These are phyloP conservation scores for Neogobius melanostomus DNA, from an alignment of 2,113 vertebrate species.

Conservation along the genomic window DNA sequence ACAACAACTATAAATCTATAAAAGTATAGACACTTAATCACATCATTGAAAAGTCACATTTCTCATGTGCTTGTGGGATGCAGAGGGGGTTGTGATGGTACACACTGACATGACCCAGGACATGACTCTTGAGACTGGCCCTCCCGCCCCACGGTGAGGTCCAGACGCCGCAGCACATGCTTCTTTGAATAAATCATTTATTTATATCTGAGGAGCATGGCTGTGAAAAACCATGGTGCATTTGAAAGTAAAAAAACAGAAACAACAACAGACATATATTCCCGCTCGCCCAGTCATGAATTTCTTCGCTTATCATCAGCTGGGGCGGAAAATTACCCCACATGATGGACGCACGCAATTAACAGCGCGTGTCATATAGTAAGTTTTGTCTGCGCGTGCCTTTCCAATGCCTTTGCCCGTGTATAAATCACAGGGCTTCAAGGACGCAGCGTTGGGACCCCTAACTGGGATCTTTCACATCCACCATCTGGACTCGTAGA, in stretches of 20 bases:
- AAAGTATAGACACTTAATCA: not conserved
- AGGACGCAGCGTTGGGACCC: slow-evolving; percentile 70
- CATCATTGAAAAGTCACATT: not conserved
- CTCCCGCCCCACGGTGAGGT: not conserved
- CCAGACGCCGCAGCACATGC: slow-evolving; percentile 1
- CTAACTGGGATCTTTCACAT: slow-evolving; percentile 75
- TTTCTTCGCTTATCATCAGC: not conserved
- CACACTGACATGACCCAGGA: not conserved
- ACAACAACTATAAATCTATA: no score
- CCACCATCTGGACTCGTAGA: slow-evolving; percentile 71
- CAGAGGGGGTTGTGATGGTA: not conserved
- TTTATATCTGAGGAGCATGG: not conserved
- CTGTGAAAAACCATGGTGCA: not conserved
- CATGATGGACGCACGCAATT: not conserved
- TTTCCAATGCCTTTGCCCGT: slow-evolving; percentile 66
- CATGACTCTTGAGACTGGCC: not conserved
- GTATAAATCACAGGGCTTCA: slow-evolving; percentile 73
- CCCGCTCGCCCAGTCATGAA: no score
- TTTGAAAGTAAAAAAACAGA: not conserved
- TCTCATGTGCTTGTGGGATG: not conserved
- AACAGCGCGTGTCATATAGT: slow-evolving; percentile 19
- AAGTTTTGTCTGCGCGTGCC: slow-evolving; percentile 45
- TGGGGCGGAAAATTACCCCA: not conserved
- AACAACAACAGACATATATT: not conserved
- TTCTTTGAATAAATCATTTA: slow-evolving; percentile 7